Evolutionary conservation across 1,140 invertebrate species (phyloP).

Genomic region (Heliconius nattereri): DNA sequence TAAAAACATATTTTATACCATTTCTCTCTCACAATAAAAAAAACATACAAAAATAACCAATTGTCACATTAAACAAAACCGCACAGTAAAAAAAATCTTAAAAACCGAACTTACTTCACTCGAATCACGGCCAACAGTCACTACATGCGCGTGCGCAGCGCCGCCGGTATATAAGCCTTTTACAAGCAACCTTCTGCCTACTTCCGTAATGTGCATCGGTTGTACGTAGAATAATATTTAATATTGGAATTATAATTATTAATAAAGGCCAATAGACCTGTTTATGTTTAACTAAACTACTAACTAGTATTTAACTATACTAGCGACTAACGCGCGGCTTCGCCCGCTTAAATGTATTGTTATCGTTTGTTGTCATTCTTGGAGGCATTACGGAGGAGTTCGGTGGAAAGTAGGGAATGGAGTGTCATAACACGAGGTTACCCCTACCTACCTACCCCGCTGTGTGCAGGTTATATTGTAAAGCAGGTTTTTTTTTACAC

Average conservation of each 20-base stretch:
- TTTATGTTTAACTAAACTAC: background rate
- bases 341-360: too few relatives aligned
- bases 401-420: too few relatives aligned
- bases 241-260: slow-evolving; percentile 7
- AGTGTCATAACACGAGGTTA: too few relatives aligned
- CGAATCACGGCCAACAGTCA: slow-evolving; percentile 51
- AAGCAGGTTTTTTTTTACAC: too few relatives aligned
- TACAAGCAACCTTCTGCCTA: slow-evolving; percentile 51
- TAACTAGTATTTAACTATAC: too few relatives aligned
- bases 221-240: background rate
- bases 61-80: background rate
- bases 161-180: slow-evolving; percentile 52
- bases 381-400: too few relatives aligned
- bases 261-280: slow-evolving; percentile 2
- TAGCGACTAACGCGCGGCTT: too few relatives aligned
- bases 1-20: too few relatives aligned
- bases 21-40: too few relatives aligned
- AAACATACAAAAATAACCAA: background rate
- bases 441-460: too few relatives aligned
- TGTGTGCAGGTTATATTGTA: too few relatives aligned
- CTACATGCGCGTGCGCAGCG: slow-evolving; percentile 50
- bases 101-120: slow-evolving; percentile 31
- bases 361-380: too few relatives aligned
- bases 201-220: slow-evolving; percentile 46
- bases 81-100: slow-evolving; percentile 16